Percentiles rank a stretch among this genome's conserved stretches.
Conservation (phyloP, 1,140 invertebrate genomes). For the Leptonema lineaticorne region DNA sequence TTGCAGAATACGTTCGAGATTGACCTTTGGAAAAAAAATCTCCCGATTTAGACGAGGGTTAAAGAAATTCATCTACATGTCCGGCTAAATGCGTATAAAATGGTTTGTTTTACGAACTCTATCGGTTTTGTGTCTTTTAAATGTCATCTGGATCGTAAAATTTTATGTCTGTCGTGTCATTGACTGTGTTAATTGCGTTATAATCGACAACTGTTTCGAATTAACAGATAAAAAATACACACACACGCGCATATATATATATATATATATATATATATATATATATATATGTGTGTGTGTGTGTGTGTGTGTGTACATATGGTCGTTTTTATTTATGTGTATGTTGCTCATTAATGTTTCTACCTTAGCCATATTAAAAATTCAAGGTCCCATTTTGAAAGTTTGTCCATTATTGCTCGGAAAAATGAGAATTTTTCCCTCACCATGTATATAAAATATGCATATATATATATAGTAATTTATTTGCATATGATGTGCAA, state of each 20-base stretch:
- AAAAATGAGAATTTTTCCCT: not conserved
- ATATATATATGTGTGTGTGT: not conserved
- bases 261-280: not conserved
- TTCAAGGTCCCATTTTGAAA: constrained; percentile 8
- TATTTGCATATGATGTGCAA: not conserved
- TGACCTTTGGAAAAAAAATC: no score
- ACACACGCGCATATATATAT: no score
- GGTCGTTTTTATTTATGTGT: no score
- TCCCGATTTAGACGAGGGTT: no score
- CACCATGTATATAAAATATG: not conserved
- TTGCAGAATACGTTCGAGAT: no score
- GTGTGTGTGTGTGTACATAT: not conserved
- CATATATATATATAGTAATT: no score
- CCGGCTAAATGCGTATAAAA: no score
- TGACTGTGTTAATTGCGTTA: constrained; percentile 11
- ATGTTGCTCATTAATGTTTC: not conserved
- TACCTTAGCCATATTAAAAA: not conserved
- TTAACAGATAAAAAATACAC: no score
- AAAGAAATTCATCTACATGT: no score
- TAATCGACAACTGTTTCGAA: not conserved
- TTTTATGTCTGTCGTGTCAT: constrained; percentile 18
- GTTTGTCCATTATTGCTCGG: not conserved
- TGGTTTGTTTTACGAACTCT: no score
- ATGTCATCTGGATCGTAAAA: constrained; percentile 24
- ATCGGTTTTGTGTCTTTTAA: not conserved